Percentiles rank a stretch among this genome's conserved stretches.
These are phyloP conservation scores for Antitype chi DNA, from an alignment of 2,888 invertebrate species.

Conservation along the genomic window DNA sequence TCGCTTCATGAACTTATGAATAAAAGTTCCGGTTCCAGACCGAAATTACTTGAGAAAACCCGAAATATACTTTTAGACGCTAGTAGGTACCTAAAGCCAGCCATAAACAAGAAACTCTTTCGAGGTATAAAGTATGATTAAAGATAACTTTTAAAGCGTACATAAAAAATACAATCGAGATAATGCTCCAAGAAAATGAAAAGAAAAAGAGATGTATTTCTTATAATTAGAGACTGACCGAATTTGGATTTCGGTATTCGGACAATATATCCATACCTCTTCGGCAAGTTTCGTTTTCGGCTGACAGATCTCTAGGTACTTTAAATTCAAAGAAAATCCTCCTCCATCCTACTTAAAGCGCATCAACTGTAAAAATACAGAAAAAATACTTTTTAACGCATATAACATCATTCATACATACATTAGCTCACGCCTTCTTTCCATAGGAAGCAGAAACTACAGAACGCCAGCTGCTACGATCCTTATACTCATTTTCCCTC, in stretches of 20 bases:
- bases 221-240: neutral
- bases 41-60: slow-evolving; percentile 15
- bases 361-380: neutral
- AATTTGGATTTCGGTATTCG: neutral
- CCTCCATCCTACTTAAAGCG: neutral
- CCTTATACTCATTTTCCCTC: too few relatives aligned
- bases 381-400: neutral
- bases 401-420: neutral
- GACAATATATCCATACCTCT: neutral
- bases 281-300: neutral
- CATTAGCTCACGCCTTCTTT: too few relatives aligned
- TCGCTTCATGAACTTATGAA: slow-evolving; percentile 43
- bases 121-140: slow-evolving; percentile 39
- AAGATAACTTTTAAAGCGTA: slow-evolving; percentile 1
- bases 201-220: neutral
- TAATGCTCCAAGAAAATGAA: neutral
- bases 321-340: neutral
- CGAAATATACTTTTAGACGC: slow-evolving; percentile 8
- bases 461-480: too few relatives aligned
- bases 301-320: neutral
- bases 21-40: slow-evolving; percentile 15
- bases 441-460: too few relatives aligned
- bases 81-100: slow-evolving; percentile 10
- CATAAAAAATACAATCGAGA: neutral
- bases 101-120: slow-evolving; percentile 1